These are phyloP conservation scores for Plebejus melissa DNA, from an alignment of 2,888 invertebrate genomes.

Conservation along the genomic window DNA sequence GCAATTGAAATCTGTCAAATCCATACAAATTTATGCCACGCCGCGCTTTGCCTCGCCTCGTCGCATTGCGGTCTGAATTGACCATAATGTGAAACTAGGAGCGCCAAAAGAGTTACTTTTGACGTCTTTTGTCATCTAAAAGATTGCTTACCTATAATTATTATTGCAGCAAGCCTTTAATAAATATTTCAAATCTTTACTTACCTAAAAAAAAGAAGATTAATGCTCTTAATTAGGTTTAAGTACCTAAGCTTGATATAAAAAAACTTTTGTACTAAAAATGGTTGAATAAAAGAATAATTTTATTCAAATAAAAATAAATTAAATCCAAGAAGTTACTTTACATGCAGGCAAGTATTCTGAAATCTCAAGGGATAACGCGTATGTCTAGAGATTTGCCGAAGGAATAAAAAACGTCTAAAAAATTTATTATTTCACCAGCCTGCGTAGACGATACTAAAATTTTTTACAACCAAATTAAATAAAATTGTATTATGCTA, in stretches of 20 bases:
- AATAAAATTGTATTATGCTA: neutral
- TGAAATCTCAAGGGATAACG: neutral
- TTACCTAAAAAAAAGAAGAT: neutral
- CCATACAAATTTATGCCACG: too few species aligned
- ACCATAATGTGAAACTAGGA: too few species aligned
- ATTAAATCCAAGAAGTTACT: neutral
- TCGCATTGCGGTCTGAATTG: too few species aligned
- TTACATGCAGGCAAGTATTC: neutral
- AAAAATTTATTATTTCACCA: conserved; percentile 16
- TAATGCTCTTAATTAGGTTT: too few species aligned
- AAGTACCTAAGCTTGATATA: neutral
- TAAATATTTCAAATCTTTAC: too few species aligned
- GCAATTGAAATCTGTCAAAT: too few species aligned
- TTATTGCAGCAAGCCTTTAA: too few species aligned
- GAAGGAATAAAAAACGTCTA: conserved; percentile 1
- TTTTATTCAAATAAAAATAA: neutral
- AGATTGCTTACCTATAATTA: too few species aligned
- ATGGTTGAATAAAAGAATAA: neutral
- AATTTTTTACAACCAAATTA: neutral
- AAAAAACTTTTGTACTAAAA: neutral
- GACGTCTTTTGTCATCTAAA: too few species aligned
- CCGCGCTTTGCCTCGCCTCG: too few species aligned
- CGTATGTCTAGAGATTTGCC: neutral
- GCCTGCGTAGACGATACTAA: neutral
- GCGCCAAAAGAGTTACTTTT: too few species aligned